Base-by-base conservation (phyloP, 2,888 invertebrate genomes). In the Drosophila flavopinicola region DNA sequence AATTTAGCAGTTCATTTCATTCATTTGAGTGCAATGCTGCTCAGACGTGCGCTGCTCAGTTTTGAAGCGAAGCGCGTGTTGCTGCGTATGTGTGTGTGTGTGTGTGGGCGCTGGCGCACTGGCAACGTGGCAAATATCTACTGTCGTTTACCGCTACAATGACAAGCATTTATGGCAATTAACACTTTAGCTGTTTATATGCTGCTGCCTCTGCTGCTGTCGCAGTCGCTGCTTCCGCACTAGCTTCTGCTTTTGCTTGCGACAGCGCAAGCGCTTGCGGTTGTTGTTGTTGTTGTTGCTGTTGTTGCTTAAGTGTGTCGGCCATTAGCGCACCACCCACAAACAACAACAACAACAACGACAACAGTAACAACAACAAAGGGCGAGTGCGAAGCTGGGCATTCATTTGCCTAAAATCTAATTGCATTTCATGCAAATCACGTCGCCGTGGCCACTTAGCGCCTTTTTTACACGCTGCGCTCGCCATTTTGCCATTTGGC, bases 131-230 rank as follows among this genome's bases (percentile, higher is more conserved):
- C 89, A 89, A 88, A 87, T 88, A 85, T 85, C 88, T 88, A 88
- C 87, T 88, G 88, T 87, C 90, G 89, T 90, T 90, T 90, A 90
- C 88, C 85, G 88, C 88, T 88, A 91, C 90, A 91, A 91, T 90
- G 91, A 90, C 91, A 90, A 89, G 90, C 90, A 90, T 91, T 91
- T 91, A 91, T 90, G 88, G 90, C 91, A 91, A 91, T 91, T 91
- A 91, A 90, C 91, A 91, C 91, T 91, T 90, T 90, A 90, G 89
- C 90, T 91, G 89, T 90, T 91, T 91, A 90, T 85, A 79, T 71
- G 85, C 83, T 74, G 74, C 61, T 76, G 52, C 74, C 48, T 58
- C 66, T 54, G 57, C 52, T 54, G 30, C 48, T 25, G 54, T 25
- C 13, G 42, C 11, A 17, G 59, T 39, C 49, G 61, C 42, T 33